These are phyloP conservation scores for Sphyrna mokarran DNA, from an alignment of 2,113 vertebrate genomes.

Conservation along the genomic window DNA sequence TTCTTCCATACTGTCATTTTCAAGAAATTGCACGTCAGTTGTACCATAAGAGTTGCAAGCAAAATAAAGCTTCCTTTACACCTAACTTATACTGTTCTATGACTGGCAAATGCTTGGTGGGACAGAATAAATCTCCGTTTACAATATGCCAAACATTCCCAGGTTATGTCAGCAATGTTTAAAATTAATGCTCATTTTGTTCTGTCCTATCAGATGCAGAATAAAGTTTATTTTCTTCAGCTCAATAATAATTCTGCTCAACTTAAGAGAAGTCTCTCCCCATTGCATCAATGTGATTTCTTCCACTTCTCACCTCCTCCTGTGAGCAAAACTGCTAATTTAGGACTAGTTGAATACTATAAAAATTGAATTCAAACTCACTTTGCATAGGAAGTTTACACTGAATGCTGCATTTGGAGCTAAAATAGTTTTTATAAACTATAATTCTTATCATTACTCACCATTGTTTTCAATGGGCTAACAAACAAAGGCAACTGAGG, in stretches of 20 bases:
- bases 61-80: neutral
- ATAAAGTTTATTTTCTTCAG: neutral
- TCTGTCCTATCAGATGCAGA: neutral
- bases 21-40: no score
- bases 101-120: neutral
- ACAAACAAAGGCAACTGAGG: neutral
- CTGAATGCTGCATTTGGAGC: neutral
- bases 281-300: neutral
- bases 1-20: no score
- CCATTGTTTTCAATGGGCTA: neutral
- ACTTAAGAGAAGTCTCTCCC: neutral
- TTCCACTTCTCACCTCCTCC: neutral
- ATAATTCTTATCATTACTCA: no score
- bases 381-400: neutral
- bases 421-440: neutral
- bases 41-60: no score
- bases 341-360: neutral
- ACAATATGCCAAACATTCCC: no score
- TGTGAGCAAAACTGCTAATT: neutral
- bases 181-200: neutral
- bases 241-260: neutral
- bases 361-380: neutral
- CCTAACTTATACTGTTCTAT: neutral
- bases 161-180: no score
- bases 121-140: neutral